Percentiles rank a stretch among this genome's conserved stretches.
These are phyloP conservation scores for Trachurus trachurus DNA, from an alignment of 2,797 vertebrate genomes.

Conservation along the genomic window DNA sequence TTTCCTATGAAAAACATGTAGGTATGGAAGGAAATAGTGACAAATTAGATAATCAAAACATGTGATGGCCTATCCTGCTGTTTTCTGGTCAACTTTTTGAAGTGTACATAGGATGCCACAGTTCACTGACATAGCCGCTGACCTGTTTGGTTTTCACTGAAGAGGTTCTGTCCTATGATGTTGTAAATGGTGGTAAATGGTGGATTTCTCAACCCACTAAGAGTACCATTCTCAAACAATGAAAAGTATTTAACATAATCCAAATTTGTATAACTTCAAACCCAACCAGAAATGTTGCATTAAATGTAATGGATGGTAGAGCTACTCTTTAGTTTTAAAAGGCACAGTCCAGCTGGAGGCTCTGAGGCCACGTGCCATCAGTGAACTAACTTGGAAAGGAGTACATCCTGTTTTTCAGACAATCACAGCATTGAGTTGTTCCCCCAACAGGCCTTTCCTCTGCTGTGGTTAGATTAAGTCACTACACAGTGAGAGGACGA, in stretches of 20 bases:
- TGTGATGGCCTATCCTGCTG: neutral
- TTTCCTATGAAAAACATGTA: too few species aligned
- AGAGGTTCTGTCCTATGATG: conserved; percentile 3
- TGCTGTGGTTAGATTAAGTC: conserved; percentile 59
- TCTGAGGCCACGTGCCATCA: conserved; percentile 38
- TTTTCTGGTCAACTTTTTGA: conserved; percentile 1
- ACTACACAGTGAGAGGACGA: conserved; percentile 70
- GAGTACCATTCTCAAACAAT: conserved; percentile 6
- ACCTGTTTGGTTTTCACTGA: neutral
- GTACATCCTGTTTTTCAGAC: conserved; percentile 62
- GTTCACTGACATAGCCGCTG: neutral
- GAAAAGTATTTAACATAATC: conserved; percentile 9
- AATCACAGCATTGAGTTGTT: conserved; percentile 65
- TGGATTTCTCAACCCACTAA: neutral
- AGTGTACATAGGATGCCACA: neutral
- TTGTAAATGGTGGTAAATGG: conserved; percentile 12
- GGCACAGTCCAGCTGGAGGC: conserved; percentile 37
- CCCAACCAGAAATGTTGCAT: conserved; percentile 11
- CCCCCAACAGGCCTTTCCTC: conserved; percentile 59
- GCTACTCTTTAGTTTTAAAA: conserved; percentile 6
- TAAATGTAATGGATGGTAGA: conserved; percentile 14
- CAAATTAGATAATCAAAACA: neutral
- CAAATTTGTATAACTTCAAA: conserved; percentile 22
- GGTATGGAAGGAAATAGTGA: neutral
- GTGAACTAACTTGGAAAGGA: conserved; percentile 46